phyloP scores from a whole-genome alignment of 2,113 vertebrate species.

The Anas platyrhynchos region DNA sequence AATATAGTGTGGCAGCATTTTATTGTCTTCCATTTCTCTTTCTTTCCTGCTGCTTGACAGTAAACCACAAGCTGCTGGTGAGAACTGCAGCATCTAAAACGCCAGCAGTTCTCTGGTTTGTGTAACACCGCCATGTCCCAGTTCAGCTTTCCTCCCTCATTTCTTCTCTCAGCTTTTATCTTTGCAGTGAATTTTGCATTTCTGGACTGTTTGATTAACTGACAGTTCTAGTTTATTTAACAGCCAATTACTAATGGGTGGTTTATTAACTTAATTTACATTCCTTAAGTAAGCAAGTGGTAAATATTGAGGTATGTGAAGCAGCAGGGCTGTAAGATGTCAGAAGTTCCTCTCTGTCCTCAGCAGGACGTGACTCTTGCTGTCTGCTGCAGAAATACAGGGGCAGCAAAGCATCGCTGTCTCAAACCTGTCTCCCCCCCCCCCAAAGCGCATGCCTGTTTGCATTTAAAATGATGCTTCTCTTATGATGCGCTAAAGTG shows the following conservation, averaged over 20 bases:
- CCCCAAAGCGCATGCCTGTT: background rate
- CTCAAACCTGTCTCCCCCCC: background rate
- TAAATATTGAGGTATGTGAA: background rate
- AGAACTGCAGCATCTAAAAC: background rate
- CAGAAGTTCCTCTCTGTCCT: background rate
- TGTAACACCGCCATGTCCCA: background rate
- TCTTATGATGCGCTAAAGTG: background rate
- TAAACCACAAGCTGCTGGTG: conserved; percentile 36
- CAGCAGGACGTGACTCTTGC: background rate
- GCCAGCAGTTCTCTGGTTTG: background rate
- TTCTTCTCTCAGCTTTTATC: background rate
- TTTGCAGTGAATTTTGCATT: background rate
- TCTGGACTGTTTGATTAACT: background rate
- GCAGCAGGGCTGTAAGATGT: background rate
- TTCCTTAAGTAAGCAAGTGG: background rate
- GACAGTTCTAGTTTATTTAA: background rate
- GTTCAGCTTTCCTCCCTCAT: background rate
- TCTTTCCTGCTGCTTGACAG: conserved; percentile 38
- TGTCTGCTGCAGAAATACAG: background rate
- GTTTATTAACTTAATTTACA: background rate
- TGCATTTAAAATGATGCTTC: background rate
- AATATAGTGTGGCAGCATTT: background rate
- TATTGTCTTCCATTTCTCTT: conserved; percentile 27
- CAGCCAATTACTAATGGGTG: background rate
- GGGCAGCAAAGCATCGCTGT: background rate